Evolutionary conservation across 2,797 vertebrate genomes (phyloP), one percentile per base, ranked within the genome.

Genomic region (Crypturellus tataupa): DNA sequence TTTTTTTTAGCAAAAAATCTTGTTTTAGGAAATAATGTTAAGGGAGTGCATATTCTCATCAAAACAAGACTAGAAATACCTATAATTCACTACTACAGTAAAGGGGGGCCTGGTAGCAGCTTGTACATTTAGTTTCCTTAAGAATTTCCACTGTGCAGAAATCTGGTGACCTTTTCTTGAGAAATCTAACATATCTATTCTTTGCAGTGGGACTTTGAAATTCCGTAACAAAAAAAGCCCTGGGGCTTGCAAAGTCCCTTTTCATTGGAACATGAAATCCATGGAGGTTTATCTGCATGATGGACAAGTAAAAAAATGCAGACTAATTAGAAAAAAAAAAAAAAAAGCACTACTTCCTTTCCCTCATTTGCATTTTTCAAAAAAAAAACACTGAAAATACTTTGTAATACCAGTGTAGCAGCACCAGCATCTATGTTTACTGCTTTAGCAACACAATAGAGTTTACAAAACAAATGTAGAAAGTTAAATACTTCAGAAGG

Each of bases 171-270:
- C 77, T 95, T 91, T 93, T 62, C 90, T 87, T 83, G 80, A 63
- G 46, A 27, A 91, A 44, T 53, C 59, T 92, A 85, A 81, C n/a
- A 59, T 63, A 69, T 60, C 77, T 83, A 42, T 33, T 79, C 9
- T 58, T 55, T 79, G 46, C 80, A 73, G 39, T 85, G 24, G 39
- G 59, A 89, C 53, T 93, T 75, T 58, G 77, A 90, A 96, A 91
- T 70, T 80, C 89, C 79, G 81, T 59, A 72, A 58, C 39, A 80
- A 94, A 95, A 95, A 95, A 85, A 37, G 27, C 62, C 87, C 68
- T 70, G 46, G 71, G 69, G 93, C 55, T 85, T 2, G 1, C 59
- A 85, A 94, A 92, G 63, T 89, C 55, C 39, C 11, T 87, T 93
- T 71, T 59, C 63, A 85, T 2, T 60, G 68, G 65, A 63, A 89